Evolutionary conservation across 2,113 vertebrate genomes (phyloP).

Genomic region (Perognathus longimembris): DNA sequence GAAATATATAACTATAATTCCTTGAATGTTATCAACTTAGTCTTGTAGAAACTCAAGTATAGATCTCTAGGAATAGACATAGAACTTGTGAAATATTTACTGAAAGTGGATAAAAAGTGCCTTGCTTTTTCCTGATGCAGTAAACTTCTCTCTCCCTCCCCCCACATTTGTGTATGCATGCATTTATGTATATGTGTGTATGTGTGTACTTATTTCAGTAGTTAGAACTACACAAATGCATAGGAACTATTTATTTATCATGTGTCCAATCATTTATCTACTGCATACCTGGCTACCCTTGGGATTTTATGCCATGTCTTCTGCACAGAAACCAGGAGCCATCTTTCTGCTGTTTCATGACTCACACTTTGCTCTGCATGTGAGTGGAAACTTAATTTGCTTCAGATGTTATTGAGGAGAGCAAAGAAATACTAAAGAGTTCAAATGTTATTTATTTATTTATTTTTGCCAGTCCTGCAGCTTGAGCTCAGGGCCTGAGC

Average conservation of each 20-base stretch:
- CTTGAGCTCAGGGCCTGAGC: too few species aligned
- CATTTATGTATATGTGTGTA: not conserved
- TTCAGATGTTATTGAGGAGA: slow-evolving; percentile 30
- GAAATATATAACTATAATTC: not conserved
- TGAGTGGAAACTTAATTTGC: slow-evolving; percentile 50
- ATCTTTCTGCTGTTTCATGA: slow-evolving; percentile 23
- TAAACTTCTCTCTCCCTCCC: not conserved
- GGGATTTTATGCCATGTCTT: slow-evolving; percentile 28
- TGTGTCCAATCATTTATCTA: not conserved
- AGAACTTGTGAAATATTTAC: slow-evolving; percentile 35
- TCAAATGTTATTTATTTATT: not conserved
- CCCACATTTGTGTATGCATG: not conserved
- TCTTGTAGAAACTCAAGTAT: not conserved
- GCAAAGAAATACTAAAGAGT: slow-evolving; percentile 6
- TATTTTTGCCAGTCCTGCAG: too few species aligned
- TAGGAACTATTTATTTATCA: not conserved
- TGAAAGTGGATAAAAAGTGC: not conserved
- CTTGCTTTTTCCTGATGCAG: not conserved
- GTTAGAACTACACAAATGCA: not conserved
- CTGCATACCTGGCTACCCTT: not conserved
- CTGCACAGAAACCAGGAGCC: slow-evolving; percentile 14
- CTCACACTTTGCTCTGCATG: not conserved
- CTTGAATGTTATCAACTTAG: not conserved
- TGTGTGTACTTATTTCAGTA: too few species aligned
- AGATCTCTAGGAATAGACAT: not conserved